phyloP scores from a whole-genome alignment of 1,140 invertebrate species.

The Amyelois transitella region DNA sequence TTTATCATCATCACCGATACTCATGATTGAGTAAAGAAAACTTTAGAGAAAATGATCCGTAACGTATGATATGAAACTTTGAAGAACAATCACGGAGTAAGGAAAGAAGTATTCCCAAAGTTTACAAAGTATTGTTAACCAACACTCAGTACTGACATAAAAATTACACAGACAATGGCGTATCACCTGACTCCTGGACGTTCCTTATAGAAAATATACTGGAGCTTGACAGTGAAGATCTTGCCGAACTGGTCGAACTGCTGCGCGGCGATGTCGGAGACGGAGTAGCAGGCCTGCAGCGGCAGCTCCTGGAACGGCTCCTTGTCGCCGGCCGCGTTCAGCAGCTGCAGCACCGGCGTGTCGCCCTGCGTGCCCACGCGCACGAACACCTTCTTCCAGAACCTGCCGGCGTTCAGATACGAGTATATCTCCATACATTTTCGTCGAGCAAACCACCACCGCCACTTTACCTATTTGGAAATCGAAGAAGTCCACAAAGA shows the following conservation, averaged over 20 bases:
- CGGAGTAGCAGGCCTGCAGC: slow-evolving; percentile 93
- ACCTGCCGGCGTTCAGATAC: slow-evolving; percentile 72
- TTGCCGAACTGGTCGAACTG: slow-evolving; percentile 99
- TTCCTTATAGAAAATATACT: slow-evolving; percentile 99
- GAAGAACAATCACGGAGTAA: no score
- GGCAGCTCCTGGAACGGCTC: slow-evolving; percentile 96
- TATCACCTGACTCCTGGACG: slow-evolving; percentile 90
- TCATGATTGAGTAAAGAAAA: no score
- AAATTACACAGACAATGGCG: no score
- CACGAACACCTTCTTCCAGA: slow-evolving; percentile 98
- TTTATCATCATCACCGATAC: no score
- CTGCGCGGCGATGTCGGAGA: slow-evolving; percentile 94
- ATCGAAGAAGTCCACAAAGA: no score
- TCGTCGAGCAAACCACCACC: no score
- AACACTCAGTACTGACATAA: no score
- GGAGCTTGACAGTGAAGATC: slow-evolving; percentile 98
- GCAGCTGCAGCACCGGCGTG: slow-evolving; percentile 89
- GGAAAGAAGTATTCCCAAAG: no score
- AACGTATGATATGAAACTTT: no score
- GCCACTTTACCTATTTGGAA: no score
- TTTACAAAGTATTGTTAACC: no score
- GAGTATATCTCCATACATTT: neutral
- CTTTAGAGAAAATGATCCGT: no score
- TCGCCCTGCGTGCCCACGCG: slow-evolving; percentile 86
- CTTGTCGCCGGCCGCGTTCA: slow-evolving; percentile 88